These are phyloP conservation scores for Spodoptera litura DNA, from an alignment of 1,140 invertebrate genomes.

Conservation along the genomic window DNA sequence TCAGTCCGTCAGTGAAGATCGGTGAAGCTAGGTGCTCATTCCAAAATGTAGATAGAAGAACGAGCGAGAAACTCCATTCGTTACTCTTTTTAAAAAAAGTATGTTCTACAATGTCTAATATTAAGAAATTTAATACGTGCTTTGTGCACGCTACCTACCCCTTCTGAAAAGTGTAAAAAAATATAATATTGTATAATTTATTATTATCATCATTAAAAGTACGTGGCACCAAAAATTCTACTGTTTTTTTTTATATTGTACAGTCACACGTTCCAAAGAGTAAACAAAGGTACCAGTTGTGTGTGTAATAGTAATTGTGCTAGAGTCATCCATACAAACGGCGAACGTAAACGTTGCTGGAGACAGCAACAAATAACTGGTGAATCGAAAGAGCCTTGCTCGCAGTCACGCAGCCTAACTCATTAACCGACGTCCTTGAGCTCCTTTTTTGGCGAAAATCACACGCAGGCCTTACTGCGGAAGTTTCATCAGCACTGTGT, in stretches of 20 bases:
- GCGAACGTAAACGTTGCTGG: slow-evolving; percentile 26
- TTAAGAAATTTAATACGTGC: too few relatives aligned
- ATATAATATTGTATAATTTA: too few relatives aligned
- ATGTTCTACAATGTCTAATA: too few relatives aligned
- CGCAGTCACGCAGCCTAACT: slow-evolving; percentile 52
- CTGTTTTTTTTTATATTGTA: neutral
- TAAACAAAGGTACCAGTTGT: slow-evolving; percentile 14
- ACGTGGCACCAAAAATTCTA: too few relatives aligned
- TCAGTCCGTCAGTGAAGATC: too few relatives aligned
- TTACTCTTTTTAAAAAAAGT: too few relatives aligned
- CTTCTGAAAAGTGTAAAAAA: too few relatives aligned
- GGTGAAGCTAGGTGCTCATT: too few relatives aligned
- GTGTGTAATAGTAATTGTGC: slow-evolving; percentile 28
- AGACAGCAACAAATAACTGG: slow-evolving; percentile 40
- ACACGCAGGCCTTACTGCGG: slow-evolving; percentile 47
- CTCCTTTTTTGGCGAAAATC: slow-evolving; percentile 48
- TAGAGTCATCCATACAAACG: slow-evolving; percentile 36
- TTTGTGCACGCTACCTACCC: too few relatives aligned
- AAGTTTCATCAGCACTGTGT: slow-evolving; percentile 40
- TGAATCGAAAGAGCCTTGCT: slow-evolving; percentile 45
- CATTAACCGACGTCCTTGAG: slow-evolving; percentile 52
- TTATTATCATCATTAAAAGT: too few relatives aligned
- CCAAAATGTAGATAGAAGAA: too few relatives aligned
- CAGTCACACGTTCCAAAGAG: neutral
- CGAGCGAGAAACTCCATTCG: too few relatives aligned